Evolutionary conservation across 2,888 invertebrate genomes (phyloP), one percentile per base, ranked within the genome.

Genomic region (Blastobasis lacticolella): DNA sequence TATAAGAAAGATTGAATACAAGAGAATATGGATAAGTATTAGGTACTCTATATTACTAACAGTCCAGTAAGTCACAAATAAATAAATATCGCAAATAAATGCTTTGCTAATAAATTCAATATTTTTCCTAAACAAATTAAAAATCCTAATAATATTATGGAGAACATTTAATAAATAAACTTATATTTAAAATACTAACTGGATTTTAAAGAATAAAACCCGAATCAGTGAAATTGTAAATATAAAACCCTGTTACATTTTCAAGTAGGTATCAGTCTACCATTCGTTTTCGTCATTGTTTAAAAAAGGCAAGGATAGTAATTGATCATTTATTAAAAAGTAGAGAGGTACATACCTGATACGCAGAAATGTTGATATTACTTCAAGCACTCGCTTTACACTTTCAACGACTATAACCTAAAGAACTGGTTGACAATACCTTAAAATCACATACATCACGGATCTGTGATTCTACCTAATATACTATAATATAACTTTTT

Each of bases 291-390:
- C 57, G 45, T 50, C 49, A 37, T 58, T 56, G 45, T 50, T 38
- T 56, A 48, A 54, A 56, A 51, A 61, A 59, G 59, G 54, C 60
- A 57, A 54, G 46, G 49, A 41, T 52, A 59, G 42, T 51, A 56
- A 58, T 58, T 53, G 59, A 63, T 60, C 62, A 55, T 60, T 68
- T 67, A 60, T 67, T 72, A 68, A 65, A 65, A 61, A 66, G 57
- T 57, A 60, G 52, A 62, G 67, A 62, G 67, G 74, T 83, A 85
- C 85, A 73, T 84, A 85, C 85, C 85, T 85, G 81, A 61, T 65
- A 66, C 67, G 71, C 64, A 67, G 72, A 64, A 65, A 66, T 67
- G 73, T 67, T 58, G 75, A 64, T 57, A 56, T 63, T 69, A 73
- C 74, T 75, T 75, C 73, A 67, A 75, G 70, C 82, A 80, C 84